Evolutionary conservation across 2,797 vertebrate genomes (phyloP), one percentile per base, ranked within the genome.

Genomic region (Alca torda): DNA sequence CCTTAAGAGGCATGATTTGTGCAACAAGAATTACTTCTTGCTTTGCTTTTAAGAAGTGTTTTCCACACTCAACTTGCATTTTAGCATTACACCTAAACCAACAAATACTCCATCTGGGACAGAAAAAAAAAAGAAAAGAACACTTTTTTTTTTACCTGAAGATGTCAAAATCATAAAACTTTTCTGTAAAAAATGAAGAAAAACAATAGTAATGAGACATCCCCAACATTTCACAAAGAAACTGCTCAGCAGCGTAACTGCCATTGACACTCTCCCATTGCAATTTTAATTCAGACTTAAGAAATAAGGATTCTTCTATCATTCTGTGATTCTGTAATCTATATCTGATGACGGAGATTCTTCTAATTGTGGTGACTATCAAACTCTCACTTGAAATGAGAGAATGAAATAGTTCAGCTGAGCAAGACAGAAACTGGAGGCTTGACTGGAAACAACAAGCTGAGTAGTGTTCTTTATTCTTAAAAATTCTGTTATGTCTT

Each of bases 401-500:
- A 31, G 75, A 89, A 88, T 6, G 3, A 93, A 92, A 67, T 76
- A 81, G 94, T 88, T 95, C 46, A 87, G 78, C 17, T 70, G 65
- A 96, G 79, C 46, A 88, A 83, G 56, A 84, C 72, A n/a, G 78
- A 96, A 97, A 83, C 60, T 57, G 74, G 39, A 96, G 46, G 67
- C 57, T 87, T 90, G 33, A 82, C 89, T 84, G 54, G 57, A 94
- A 80, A 88, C 67, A 92, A 95, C 8, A 85, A 61, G 51, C 12
- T 91, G 69, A 94, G 64, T 18, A 78, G 43, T 41, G 81, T 46
- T 90, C 86, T 96, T 90, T 59, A 93, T 46, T 90, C 87, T 96
- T 89, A 67, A 94, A 96, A 97, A 93, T 67, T 92, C 76, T 94
- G 65, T 91, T 94, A 77, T 18, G 72, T 87, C 93, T 97, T 54